Conservation (phyloP, 2,797 vertebrate species). For the Trachops cirrhosus region DNA sequence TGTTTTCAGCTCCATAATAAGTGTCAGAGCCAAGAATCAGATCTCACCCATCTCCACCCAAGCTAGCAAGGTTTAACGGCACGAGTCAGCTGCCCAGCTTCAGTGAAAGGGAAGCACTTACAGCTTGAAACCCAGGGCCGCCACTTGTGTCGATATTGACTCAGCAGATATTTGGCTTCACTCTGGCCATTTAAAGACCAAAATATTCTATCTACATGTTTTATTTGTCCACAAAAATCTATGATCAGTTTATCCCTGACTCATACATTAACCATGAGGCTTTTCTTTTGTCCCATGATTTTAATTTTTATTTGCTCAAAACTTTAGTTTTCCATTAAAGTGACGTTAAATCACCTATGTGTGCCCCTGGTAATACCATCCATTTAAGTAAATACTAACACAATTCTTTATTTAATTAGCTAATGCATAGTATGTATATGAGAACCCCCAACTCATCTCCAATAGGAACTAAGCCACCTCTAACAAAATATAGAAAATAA, state of each 20-base stretch:
- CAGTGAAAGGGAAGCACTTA: neutral
- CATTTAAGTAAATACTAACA: conserved; percentile 32
- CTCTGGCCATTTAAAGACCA: neutral
- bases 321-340: neutral
- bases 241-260: neutral
- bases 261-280: neutral
- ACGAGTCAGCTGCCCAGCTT: neutral
- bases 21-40: conserved; percentile 24
- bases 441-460: neutral
- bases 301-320: conserved; percentile 42
- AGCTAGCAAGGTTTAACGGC: neutral
- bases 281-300: neutral
- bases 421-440: neutral
- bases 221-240: neutral
- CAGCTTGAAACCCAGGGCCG: neutral
- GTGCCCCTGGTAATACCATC: neutral
- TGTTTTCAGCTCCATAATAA: neutral
- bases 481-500: conserved; percentile 37
- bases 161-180: neutral
- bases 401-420: conserved; percentile 17
- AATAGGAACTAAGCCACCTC: neutral
- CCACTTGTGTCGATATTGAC: neutral
- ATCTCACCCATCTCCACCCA: neutral
- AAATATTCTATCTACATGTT: neutral
- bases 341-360: neutral